These are phyloP conservation scores for Siniperca chuatsi DNA, from an alignment of 2,113 vertebrate genomes.

Conservation along the genomic window DNA sequence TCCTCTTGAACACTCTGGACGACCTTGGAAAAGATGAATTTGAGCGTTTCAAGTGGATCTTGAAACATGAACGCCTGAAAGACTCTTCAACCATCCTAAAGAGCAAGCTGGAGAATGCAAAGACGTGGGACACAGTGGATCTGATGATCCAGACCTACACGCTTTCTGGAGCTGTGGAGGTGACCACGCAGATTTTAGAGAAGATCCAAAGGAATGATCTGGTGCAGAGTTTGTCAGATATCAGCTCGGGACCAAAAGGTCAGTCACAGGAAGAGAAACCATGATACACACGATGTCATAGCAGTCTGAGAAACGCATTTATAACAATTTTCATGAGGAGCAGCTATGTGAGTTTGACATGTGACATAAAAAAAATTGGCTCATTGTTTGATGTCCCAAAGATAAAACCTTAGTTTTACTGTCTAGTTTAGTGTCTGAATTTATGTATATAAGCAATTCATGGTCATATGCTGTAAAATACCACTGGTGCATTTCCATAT, in stretches of 20 bases:
- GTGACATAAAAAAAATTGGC: too few relatives aligned
- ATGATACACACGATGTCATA: not conserved
- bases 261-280: not conserved
- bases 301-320: too few relatives aligned
- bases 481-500: too few relatives aligned
- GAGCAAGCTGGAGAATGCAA: not conserved
- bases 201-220: not conserved
- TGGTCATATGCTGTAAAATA: too few relatives aligned
- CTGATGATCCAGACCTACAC: conserved; percentile 18
- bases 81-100: not conserved
- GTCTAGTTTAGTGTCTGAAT: too few relatives aligned
- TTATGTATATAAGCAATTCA: too few relatives aligned
- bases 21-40: not conserved
- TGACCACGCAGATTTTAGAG: conserved; percentile 27
- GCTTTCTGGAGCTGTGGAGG: not conserved
- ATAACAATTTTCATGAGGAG: too few relatives aligned
- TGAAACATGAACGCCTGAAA: not conserved
- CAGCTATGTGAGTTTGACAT: too few relatives aligned
- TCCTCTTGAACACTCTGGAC: not conserved
- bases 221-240: not conserved
- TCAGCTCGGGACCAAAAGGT: conserved; percentile 14
- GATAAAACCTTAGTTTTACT: too few relatives aligned
- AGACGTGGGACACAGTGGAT: conserved; percentile 15
- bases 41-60: conserved; percentile 5
- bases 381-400: too few relatives aligned